Conservation (phyloP, 2,888 invertebrate genomes). For the Acleris sparsana region DNA sequence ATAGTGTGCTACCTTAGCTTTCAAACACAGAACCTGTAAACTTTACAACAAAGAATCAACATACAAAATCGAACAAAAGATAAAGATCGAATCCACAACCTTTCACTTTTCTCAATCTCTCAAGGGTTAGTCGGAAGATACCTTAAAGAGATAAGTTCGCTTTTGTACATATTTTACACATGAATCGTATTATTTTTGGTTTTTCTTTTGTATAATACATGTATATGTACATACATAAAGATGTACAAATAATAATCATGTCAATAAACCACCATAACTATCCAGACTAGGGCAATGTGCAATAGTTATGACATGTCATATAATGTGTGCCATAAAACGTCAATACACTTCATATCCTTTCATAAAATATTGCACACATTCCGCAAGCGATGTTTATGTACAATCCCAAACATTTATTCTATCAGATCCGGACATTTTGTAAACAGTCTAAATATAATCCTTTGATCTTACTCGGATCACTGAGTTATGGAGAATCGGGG, state of each 20-base stretch:
- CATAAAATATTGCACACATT: slow-evolving; percentile 37
- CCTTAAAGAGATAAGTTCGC: too few species aligned
- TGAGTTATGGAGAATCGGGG: slow-evolving; percentile 20
- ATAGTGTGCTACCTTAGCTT: too few species aligned
- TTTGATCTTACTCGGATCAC: slow-evolving; percentile 25
- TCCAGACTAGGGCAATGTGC: neutral
- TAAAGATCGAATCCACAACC: too few species aligned
- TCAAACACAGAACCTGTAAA: too few species aligned
- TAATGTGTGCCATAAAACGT: slow-evolving; percentile 18
- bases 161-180: too few species aligned
- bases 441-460: slow-evolving; percentile 36
- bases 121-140: too few species aligned
- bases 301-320: slow-evolving; percentile 11
- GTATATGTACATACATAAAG: too few species aligned
- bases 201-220: too few species aligned
- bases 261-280: neutral
- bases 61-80: neutral
- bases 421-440: slow-evolving; percentile 35
- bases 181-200: too few species aligned
- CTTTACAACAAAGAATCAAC: neutral
- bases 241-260: too few species aligned
- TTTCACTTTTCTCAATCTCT: too few species aligned
- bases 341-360: slow-evolving; percentile 29
- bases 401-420: slow-evolving; percentile 36
- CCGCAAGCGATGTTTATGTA: slow-evolving; percentile 33